Evolutionary conservation across 2,797 vertebrate species (phyloP), one percentile per base, ranked within the genome.

Genomic region (Pyrocephalus nanus): DNA sequence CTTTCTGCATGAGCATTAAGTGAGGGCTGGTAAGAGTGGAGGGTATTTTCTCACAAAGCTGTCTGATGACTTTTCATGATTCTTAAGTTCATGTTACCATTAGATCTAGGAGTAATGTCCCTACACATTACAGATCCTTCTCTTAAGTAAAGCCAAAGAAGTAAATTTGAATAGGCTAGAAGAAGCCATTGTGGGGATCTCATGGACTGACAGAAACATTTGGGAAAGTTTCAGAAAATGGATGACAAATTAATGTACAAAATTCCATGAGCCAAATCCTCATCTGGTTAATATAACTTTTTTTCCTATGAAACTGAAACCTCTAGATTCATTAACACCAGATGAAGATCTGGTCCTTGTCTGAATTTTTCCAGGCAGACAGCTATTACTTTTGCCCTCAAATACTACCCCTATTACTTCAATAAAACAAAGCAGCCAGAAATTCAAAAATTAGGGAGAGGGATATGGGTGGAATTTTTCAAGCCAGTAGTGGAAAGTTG

Each of bases 341-440:
- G 70, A 93, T 91, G 92, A 96, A 92, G 65, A 92, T 93, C 94
- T 96, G 95, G 60, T 94, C 94, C 86, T 82, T 93, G 80, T 90
- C 90, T 95, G 92, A 92, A 50, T 84, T 93, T 96, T 95, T 92
- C 95, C 86, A 93, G 87, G 48, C 94, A 88, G 29, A 48, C 73
- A 92, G 62, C 74, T 94, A 79, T 87, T 92, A 88, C 64, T 93
- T 93, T 92, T 73, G 48, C 74, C 86, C 76, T 88, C 67, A 84
- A 79, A 81, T 78, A 88, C 90, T 90, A 95, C 89, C 60, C 80
- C 66, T 69, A 66, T 40, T 88, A 38, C 73, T 92, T 86, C 90
- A 86, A 86, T 88, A 93, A 94, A 92, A 83, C 15, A 57, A 61
- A 50, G 66, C 75, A 93, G 93, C 65, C 95, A 94, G 91, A 93